Conservation (phyloP, 2,888 invertebrate species). For the Cyclophora punctaria region DNA sequence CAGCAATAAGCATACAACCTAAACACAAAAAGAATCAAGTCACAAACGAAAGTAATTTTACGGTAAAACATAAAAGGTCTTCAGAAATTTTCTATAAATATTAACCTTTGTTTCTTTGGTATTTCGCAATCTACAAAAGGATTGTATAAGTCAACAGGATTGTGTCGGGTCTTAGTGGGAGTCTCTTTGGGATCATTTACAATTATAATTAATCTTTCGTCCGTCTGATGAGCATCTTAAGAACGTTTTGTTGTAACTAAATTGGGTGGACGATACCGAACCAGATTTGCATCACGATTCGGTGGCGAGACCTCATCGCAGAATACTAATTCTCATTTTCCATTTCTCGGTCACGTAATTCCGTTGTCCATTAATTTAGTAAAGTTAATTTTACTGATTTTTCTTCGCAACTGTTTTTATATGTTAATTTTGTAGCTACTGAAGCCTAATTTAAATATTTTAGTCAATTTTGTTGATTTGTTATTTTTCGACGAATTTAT, state of each 20-base stretch:
- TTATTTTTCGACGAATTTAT: not conserved
- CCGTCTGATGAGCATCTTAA: constrained; percentile 52
- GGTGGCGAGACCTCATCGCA: constrained; percentile 26
- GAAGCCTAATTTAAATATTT: not conserved
- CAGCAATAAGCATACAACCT: constrained; percentile 49
- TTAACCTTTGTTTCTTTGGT: constrained; percentile 11
- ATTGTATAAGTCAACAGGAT: constrained; percentile 38
- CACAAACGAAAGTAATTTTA: constrained; percentile 6
- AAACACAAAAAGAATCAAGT: constrained; percentile 30
- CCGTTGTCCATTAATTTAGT: constrained; percentile 16
- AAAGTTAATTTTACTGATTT: constrained; percentile 10
- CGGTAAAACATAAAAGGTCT: constrained; percentile 31
- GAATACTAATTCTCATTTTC: constrained; percentile 53
- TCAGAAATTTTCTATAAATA: constrained; percentile 18
- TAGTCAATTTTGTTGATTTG: constrained; percentile 1
- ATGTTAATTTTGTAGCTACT: not conserved
- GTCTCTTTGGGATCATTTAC: constrained; percentile 58
- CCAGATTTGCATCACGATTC: constrained; percentile 66
- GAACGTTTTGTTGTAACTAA: constrained; percentile 43
- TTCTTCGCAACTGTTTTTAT: not conserved
- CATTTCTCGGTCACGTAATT: constrained; percentile 26
- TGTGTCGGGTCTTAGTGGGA: constrained; percentile 57
- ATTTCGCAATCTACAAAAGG: constrained; percentile 65
- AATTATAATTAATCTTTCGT: constrained; percentile 67
- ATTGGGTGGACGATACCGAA: constrained; percentile 47